Conservation (phyloP, 53 echinoderm and acorn worm species). For the Holothuria scabra region DNA sequence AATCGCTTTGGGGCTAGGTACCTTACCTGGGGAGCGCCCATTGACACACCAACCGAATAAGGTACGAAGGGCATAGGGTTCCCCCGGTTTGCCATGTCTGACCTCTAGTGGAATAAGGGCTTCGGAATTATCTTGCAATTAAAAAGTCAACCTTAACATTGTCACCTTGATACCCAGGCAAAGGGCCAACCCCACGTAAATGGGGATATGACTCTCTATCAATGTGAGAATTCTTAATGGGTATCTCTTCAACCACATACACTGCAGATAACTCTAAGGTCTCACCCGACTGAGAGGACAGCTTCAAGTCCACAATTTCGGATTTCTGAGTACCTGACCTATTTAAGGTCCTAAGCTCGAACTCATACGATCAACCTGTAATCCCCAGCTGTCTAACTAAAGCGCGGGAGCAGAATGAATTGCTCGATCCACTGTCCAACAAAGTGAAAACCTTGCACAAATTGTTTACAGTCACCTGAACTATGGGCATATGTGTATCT, state of each 20-base stretch:
- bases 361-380: not conserved
- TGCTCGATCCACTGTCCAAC: too few relatives aligned
- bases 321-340: not conserved
- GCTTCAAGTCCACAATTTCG: not conserved
- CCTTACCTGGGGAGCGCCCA: slow-evolving; percentile 28
- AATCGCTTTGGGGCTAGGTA: slow-evolving; percentile 27
- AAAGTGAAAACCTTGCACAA: too few relatives aligned
- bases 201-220: slow-evolving; percentile 4
- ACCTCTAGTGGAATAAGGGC: too few relatives aligned
- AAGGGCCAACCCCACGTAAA: not conserved
- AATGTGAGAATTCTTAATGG: slow-evolving; percentile 23
- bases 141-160: not conserved
- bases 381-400: slow-evolving; percentile 11
- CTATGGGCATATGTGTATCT: too few relatives aligned
- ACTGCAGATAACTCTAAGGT: slow-evolving; percentile 15
- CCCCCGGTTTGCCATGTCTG: slow-evolving; percentile 9
- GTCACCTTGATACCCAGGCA: slow-evolving; percentile 25
- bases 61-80: slow-evolving; percentile 40
- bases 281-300: slow-evolving; percentile 30
- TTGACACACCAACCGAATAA: too few relatives aligned
- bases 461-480: too few relatives aligned
- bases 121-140: too few relatives aligned
- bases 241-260: slow-evolving; percentile 43
- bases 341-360: slow-evolving; percentile 7
- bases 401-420: slow-evolving; percentile 43